Evolutionary conservation across 2,113 vertebrate species (phyloP).

Genomic region (Oryzias curvinotus): DNA sequence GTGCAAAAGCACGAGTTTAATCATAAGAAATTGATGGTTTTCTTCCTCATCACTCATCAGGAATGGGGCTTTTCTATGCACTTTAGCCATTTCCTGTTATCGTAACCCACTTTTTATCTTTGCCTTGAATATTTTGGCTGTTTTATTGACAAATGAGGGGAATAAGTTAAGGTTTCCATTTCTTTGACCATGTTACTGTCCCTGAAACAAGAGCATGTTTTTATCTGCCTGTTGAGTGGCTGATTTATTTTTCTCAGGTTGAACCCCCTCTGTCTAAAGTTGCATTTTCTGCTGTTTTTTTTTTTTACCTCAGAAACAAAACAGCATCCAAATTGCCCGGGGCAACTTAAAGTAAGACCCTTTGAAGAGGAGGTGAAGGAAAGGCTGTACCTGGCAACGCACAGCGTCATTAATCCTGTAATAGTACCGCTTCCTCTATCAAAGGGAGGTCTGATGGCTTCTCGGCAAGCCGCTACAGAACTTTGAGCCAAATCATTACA

Average conservation of each 20-base stretch:
- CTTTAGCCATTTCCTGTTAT: no score
- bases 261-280: slow-evolving; percentile 12
- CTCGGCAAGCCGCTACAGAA: slow-evolving; percentile 70
- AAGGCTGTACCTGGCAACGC: slow-evolving; percentile 60
- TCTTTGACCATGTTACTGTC: no score
- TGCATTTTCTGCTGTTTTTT: slow-evolving; percentile 41
- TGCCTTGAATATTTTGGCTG: no score
- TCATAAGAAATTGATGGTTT: no score
- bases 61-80: no score
- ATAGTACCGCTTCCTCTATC: slow-evolving; percentile 72
- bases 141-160: no score
- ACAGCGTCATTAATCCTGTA: slow-evolving; percentile 70
- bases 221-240: slow-evolving; percentile 50
- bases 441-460: slow-evolving; percentile 62
- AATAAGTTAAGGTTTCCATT: no score
- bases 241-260: slow-evolving; percentile 35
- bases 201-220: slow-evolving; percentile 16
- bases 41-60: no score
- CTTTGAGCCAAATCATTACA: slow-evolving; percentile 75
- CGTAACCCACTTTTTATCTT: no score
- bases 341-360: slow-evolving; percentile 56
- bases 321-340: slow-evolving; percentile 54
- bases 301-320: slow-evolving; percentile 50
- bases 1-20: no score
- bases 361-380: slow-evolving; percentile 60